Percentiles rank a stretch among this genome's conserved stretches.
These are phyloP conservation scores for Tenodera sinensis DNA, from an alignment of 2,888 invertebrate species.

Conservation along the genomic window DNA sequence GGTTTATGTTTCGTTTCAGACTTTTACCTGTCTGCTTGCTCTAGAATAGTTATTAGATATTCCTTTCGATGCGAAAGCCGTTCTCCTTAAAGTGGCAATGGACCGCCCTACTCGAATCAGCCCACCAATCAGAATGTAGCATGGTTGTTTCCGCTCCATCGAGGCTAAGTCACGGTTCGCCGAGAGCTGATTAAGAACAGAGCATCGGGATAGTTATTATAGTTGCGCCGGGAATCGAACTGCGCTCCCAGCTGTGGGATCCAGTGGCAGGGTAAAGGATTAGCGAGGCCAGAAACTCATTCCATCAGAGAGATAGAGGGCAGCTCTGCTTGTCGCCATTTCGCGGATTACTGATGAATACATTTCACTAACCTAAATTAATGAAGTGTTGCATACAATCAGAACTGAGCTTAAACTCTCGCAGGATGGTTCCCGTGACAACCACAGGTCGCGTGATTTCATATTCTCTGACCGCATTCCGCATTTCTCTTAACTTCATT, in stretches of 20 bases:
- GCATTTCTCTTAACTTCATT: no score
- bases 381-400: background rate
- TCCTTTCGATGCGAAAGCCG: no score
- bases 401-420: background rate
- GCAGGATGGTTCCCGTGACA: no score
- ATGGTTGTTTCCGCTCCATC: background rate
- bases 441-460: no score
- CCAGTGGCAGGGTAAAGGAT: background rate
- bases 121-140: no score
- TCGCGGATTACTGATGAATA: background rate
- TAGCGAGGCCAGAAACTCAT: background rate
- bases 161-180: background rate
- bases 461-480: no score
- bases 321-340: background rate
- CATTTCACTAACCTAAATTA: background rate
- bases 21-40: no score
- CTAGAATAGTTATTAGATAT: no score
- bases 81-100: no score
- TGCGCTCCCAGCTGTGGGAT: background rate
- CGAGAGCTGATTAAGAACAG: background rate
- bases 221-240: background rate
- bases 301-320: background rate
- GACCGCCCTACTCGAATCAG: no score
- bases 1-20: no score
- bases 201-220: background rate